Conservation (phyloP, 2,113 vertebrate genomes). For the Pleuronectes platessa region DNA sequence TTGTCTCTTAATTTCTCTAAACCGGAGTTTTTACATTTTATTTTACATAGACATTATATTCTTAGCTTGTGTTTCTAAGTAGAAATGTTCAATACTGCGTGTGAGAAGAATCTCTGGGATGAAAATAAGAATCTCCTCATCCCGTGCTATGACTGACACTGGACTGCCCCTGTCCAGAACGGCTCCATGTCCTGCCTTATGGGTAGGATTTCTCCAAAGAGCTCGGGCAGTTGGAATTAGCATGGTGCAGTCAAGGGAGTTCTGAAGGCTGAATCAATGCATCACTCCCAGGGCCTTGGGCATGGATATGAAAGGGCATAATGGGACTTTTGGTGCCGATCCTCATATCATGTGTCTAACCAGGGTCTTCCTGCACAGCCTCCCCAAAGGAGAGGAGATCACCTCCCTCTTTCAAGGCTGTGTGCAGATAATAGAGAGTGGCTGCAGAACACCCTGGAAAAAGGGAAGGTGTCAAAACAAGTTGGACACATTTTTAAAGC, state of each 20-base stretch:
- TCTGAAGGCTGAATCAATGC: conserved; percentile 83
- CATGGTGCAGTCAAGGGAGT: conserved; percentile 76
- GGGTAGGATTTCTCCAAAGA: conserved; percentile 79
- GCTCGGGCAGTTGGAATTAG: conserved; percentile 74
- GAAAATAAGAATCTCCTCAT: neutral
- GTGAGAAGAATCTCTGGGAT: neutral
- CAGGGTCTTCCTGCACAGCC: conserved; percentile 53
- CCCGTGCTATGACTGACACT: conserved; percentile 11
- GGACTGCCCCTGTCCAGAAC: conserved; percentile 67
- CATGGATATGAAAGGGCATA: conserved; percentile 75
- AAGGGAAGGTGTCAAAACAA: neutral
- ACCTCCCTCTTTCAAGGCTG: conserved; percentile 60
- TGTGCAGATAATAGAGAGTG: conserved; percentile 30
- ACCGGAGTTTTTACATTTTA: neutral
- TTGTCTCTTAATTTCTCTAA: too few relatives aligned
- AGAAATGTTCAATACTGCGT: too few relatives aligned
- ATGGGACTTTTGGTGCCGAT: conserved; percentile 69
- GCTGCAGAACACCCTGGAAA: conserved; percentile 18
- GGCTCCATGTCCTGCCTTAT: conserved; percentile 64
- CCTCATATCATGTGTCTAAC: conserved; percentile 75
- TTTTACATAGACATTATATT: neutral
- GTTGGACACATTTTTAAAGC: neutral
- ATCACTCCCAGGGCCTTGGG: conserved; percentile 80
- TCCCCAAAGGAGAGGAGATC: conserved; percentile 58
- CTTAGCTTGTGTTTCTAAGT: neutral